Conservation (phyloP, 2,797 vertebrate genomes). For the Coreius guichenoti region DNA sequence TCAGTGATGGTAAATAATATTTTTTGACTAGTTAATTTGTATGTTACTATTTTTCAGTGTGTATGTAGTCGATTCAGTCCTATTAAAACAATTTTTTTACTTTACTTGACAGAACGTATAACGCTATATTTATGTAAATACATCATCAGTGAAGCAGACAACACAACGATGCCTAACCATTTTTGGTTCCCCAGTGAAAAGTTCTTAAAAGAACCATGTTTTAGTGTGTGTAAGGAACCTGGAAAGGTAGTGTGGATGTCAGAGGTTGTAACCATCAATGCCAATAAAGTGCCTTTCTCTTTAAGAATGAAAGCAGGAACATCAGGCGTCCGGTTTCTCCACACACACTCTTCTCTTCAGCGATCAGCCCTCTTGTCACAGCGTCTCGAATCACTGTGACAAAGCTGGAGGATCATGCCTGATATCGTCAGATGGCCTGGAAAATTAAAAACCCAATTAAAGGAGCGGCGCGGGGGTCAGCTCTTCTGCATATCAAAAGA, state of each 20-base stretch:
- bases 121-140: neutral
- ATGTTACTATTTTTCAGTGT: neutral
- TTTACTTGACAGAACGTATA: too few relatives aligned
- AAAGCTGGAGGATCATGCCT: constrained; percentile 98
- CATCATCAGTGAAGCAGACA: neutral
- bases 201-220: too few relatives aligned
- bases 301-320: neutral
- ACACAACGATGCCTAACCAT: neutral
- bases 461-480: constrained; percentile 97
- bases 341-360: neutral
- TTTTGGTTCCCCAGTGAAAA: too few relatives aligned
- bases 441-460: constrained; percentile 99
- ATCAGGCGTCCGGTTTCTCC: neutral
- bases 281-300: neutral
- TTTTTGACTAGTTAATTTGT: neutral
- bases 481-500: constrained; percentile 99
- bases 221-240: neutral
- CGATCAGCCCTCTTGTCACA: constrained; percentile 83
- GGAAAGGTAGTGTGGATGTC: neutral
- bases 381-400: constrained; percentile 91
- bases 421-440: constrained; percentile 99
- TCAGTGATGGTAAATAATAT: too few relatives aligned
- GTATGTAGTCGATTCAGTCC: neutral
- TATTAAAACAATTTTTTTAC: neutral
- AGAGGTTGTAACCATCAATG: neutral